Percentiles rank a stretch among this genome's conserved stretches.
Conservation (phyloP, 2,113 vertebrate genomes). For the Stictonetta naevosa region DNA sequence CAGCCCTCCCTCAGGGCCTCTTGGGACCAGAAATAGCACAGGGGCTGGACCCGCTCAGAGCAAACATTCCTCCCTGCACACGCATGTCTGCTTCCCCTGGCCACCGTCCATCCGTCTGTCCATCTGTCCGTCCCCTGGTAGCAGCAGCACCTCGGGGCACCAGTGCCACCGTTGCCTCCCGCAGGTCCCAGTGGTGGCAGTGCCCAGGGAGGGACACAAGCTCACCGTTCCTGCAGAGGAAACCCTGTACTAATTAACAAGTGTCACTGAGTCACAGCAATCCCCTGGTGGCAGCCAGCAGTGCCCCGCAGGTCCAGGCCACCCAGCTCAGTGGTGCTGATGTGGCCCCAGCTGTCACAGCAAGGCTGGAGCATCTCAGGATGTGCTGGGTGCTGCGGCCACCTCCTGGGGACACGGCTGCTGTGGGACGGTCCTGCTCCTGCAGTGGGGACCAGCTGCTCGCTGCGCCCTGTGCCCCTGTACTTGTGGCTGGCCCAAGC, state of each 20-base stretch:
- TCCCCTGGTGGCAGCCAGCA: not conserved
- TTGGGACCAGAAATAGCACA: conserved; percentile 33
- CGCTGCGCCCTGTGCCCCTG: too few relatives aligned
- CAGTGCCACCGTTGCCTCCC: rapidly evolving
- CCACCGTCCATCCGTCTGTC: not conserved
- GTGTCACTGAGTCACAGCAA: not conserved
- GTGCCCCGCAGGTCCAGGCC: not conserved
- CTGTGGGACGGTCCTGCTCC: too few relatives aligned
- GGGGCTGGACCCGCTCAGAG: conserved; percentile 1
- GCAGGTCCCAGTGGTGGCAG: rapidly evolving
- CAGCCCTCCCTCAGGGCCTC: conserved; percentile 18
- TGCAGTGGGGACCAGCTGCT: too few relatives aligned
- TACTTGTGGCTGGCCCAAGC: not conserved
- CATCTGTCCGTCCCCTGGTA: rapidly evolving
- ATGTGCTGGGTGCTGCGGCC: not conserved
- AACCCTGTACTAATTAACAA: not conserved
- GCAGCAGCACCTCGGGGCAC: not conserved
- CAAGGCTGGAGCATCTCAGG: not conserved
- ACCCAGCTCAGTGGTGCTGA: rapidly evolving
- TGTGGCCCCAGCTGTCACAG: not conserved
- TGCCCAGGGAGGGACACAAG: rapidly evolving
- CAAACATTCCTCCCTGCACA: conserved; percentile 36
- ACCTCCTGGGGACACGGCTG: rapidly evolving
- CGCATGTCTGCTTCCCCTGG: not conserved
- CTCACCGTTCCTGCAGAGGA: not conserved